A percentile compares a stretch with the other conserved stretches of the same genome.
phyloP scores from a whole-genome alignment of 2,797 vertebrate species.

The Cyprinella venusta region DNA sequence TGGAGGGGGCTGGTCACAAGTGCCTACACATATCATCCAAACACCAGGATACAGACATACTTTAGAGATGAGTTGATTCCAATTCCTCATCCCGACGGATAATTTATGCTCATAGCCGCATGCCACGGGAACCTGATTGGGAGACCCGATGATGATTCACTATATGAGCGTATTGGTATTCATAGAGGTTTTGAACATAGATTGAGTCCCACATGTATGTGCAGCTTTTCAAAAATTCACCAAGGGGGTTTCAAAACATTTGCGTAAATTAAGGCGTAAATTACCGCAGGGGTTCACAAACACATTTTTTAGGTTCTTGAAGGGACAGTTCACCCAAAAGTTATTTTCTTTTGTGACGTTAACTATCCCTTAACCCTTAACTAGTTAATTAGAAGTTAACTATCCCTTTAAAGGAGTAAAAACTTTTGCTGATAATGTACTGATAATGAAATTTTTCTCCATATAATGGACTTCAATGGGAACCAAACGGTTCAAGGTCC shows the following conservation, averaged over 20 bases:
- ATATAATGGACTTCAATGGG: too few species aligned
- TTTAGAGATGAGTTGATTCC: slow-evolving; percentile 49
- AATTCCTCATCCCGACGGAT: slow-evolving; percentile 61
- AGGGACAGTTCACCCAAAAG: too few species aligned
- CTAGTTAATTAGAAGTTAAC: too few species aligned
- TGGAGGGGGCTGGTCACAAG: slow-evolving; percentile 69
- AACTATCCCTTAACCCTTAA: too few species aligned
- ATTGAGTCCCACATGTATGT: not conserved
- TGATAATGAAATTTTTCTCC: too few species aligned
- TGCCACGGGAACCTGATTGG: slow-evolving; percentile 27
- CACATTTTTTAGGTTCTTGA: too few species aligned
- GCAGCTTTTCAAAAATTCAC: not conserved
- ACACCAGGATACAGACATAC: slow-evolving; percentile 55
- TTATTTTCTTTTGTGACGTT: too few species aligned
- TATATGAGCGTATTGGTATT: slow-evolving; percentile 4
- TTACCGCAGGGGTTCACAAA: too few species aligned
- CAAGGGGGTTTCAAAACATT: not conserved
- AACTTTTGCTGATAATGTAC: too few species aligned
- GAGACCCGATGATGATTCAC: not conserved
- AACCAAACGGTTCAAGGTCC: too few species aligned
- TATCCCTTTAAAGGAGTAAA: too few species aligned
- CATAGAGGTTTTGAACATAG: not conserved
- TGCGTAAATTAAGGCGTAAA: too few species aligned
- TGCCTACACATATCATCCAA: slow-evolving; percentile 62
- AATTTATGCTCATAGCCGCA: slow-evolving; percentile 55